Conservation (phyloP, 2,797 vertebrate species). For the Silurus aristotelis region DNA sequence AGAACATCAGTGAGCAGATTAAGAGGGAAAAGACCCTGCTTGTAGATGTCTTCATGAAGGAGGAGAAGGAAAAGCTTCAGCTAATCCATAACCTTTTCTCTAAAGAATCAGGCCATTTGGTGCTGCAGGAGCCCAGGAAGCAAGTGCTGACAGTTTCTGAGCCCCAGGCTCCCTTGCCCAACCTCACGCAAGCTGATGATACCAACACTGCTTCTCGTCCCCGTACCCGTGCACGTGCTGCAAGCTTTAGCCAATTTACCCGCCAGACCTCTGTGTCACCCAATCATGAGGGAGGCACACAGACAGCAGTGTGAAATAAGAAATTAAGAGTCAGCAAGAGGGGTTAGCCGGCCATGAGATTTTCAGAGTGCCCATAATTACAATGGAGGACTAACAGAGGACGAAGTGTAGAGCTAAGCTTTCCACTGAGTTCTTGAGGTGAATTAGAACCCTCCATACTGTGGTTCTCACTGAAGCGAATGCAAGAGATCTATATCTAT, state of each 20-base stretch:
- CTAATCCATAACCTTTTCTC: slow-evolving; percentile 83
- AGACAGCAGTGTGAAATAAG: slow-evolving; percentile 86
- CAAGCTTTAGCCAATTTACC: slow-evolving; percentile 82
- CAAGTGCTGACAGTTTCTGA: not conserved
- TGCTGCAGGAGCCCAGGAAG: slow-evolving; percentile 20
- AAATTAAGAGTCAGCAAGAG: not conserved
- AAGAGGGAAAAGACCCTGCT: slow-evolving; percentile 91
- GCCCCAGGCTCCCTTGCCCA: slow-evolving; percentile 29
- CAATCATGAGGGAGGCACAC: slow-evolving; percentile 75
- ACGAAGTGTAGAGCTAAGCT: slow-evolving; percentile 37
- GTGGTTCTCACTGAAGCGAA: slow-evolving; percentile 40
- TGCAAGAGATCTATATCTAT: slow-evolving; percentile 45
- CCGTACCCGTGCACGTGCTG: slow-evolving; percentile 70
- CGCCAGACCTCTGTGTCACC: slow-evolving; percentile 68
- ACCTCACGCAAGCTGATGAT: slow-evolving; percentile 11
- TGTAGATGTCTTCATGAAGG: slow-evolving; percentile 90
- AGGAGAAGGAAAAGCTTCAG: slow-evolving; percentile 91
- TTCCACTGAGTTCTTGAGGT: slow-evolving; percentile 27
- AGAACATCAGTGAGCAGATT: slow-evolving; percentile 91
- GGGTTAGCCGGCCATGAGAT: slow-evolving; percentile 16
- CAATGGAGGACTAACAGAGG: slow-evolving; percentile 33
- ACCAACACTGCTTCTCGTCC: slow-evolving; percentile 52
- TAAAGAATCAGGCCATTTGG: slow-evolving; percentile 63
- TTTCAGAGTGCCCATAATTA: slow-evolving; percentile 37
- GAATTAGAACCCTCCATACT: slow-evolving; percentile 30